Conservation (phyloP, 2,797 vertebrate genomes). For the Amniataba percoides region DNA sequence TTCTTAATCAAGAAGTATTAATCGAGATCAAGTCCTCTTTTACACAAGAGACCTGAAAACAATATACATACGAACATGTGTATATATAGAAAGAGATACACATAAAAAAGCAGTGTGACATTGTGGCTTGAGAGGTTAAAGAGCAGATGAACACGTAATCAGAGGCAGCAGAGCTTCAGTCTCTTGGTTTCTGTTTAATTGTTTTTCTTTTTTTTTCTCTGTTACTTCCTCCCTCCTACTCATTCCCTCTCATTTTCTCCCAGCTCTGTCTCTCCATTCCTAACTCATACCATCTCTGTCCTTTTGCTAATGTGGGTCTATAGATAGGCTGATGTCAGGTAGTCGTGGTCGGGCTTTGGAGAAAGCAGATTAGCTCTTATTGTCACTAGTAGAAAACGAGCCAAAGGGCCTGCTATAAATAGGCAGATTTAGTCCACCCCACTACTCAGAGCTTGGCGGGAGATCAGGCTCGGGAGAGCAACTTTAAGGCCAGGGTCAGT, state of each 20-base stretch:
- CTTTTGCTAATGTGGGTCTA: constrained; percentile 13
- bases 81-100: no score
- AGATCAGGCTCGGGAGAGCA: constrained; percentile 67
- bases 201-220: constrained; percentile 4
- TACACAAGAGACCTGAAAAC: neutral
- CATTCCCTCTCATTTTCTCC: constrained; percentile 43
- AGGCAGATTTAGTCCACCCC: constrained; percentile 79
- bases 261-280: constrained; percentile 10
- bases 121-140: no score
- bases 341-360: constrained; percentile 61
- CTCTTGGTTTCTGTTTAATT: constrained; percentile 32
- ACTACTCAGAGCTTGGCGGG: constrained; percentile 66
- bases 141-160: constrained; percentile 16
- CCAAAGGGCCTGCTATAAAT: constrained; percentile 81
- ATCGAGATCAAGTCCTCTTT: neutral
- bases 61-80: neutral
- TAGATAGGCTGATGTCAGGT: constrained; percentile 58
- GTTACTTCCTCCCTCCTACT: constrained; percentile 45
- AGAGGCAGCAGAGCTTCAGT: constrained; percentile 6
- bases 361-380: constrained; percentile 78
- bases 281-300: constrained; percentile 11
- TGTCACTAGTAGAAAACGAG: constrained; percentile 78
- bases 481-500: constrained; percentile 78
- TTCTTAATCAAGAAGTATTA: neutral
- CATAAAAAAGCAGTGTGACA: no score